A percentile compares a stretch with the other conserved stretches of the same genome.
These are phyloP conservation scores for Zoanthus sociatus DNA, from an alignment of 92 coral and sea anemone genomes.

Conservation along the genomic window DNA sequence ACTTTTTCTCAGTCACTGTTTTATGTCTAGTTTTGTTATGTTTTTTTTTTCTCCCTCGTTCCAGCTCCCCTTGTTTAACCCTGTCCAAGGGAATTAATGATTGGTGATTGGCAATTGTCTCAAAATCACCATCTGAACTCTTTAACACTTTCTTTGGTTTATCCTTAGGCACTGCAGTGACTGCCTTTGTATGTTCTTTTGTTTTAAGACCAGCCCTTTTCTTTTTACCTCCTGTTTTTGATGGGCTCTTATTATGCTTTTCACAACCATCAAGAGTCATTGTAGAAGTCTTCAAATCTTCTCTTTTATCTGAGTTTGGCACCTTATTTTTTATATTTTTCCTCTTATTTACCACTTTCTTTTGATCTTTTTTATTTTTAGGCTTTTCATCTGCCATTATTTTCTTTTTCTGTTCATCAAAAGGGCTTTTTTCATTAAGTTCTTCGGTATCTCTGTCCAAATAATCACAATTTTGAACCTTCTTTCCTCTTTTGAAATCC, in stretches of 20 bases:
- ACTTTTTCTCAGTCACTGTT: not conserved
- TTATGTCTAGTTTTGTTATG: not conserved
- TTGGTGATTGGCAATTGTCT: not conserved
- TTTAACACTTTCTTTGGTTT: not conserved
- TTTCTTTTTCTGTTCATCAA: not conserved
- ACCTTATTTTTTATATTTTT: not conserved
- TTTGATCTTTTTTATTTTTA: not conserved
- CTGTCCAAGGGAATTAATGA: not conserved
- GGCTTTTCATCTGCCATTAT: not conserved
- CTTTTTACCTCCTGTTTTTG: not conserved
- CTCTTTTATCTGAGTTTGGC: not conserved
- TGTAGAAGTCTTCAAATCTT: not conserved
- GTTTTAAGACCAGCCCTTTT: not conserved
- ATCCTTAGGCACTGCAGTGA: not conserved
- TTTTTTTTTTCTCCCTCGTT: not conserved
- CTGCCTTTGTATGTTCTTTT: not conserved
- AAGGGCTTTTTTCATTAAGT: not conserved
- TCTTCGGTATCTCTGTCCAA: not conserved
- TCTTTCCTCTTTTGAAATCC: not conserved
- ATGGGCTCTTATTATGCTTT: too few relatives aligned
- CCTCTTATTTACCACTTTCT: not conserved
- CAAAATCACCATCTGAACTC: slow-evolving; percentile 32
- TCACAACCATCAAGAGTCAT: not conserved
- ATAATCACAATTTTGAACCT: not conserved
- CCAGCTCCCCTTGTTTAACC: not conserved